Percentiles rank a stretch among this genome's conserved stretches.
Conservation (phyloP, 2,888 invertebrate species). For the Lasiommata megera region DNA sequence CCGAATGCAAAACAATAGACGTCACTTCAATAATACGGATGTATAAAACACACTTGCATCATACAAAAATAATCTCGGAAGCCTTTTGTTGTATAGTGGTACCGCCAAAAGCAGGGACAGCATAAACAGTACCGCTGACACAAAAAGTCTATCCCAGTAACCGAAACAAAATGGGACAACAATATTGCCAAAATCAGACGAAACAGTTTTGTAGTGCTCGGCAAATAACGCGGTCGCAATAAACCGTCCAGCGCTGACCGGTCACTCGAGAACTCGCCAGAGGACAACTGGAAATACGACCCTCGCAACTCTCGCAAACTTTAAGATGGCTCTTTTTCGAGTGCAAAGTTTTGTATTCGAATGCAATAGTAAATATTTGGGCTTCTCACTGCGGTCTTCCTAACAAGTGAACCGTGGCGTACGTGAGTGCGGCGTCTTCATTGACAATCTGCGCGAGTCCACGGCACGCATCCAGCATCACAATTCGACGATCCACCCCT, state of each 20-base stretch:
- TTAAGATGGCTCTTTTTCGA: slow-evolving; percentile 63
- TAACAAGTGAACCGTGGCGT: slow-evolving; percentile 64
- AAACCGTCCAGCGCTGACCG: slow-evolving; percentile 48
- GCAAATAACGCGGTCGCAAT: slow-evolving; percentile 66
- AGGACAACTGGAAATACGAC: slow-evolving; percentile 59
- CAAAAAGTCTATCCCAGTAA: slow-evolving; percentile 3
- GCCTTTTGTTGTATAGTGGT: not conserved
- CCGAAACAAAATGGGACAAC: slow-evolving; percentile 30
- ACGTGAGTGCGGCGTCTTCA: slow-evolving; percentile 57
- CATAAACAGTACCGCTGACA: slow-evolving; percentile 1
- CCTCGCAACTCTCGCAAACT: slow-evolving; percentile 52
- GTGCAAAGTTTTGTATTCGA: slow-evolving; percentile 64
- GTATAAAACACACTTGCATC: not conserved
- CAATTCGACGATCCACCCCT: slow-evolving; percentile 48
- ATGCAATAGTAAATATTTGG: slow-evolving; percentile 69
- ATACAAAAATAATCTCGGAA: not conserved
- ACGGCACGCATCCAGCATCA: slow-evolving; percentile 51
- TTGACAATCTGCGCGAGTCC: slow-evolving; percentile 52
- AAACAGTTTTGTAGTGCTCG: slow-evolving; percentile 64
- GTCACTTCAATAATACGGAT: not conserved
- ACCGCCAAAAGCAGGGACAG: not conserved
- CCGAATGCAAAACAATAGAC: too few relatives aligned
- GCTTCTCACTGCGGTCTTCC: slow-evolving; percentile 63
- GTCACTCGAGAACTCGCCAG: slow-evolving; percentile 58
- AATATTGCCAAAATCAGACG: slow-evolving; percentile 65